These are phyloP conservation scores for Pangasius mekongensis DNA, from an alignment of 2,797 vertebrate species.

Conservation along the genomic window DNA sequence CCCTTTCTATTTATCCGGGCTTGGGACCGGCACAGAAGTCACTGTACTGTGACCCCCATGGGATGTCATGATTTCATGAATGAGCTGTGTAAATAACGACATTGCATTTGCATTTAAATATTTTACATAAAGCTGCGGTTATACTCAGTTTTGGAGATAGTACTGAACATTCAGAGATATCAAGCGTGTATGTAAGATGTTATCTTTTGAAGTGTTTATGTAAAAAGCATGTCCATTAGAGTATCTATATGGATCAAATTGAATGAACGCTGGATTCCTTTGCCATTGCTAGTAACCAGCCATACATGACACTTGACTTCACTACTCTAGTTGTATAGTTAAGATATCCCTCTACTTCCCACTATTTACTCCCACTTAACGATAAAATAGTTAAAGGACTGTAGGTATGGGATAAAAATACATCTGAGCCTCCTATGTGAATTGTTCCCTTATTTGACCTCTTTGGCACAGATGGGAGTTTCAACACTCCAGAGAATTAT, in stretches of 20 bases:
- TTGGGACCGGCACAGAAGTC: too few relatives aligned
- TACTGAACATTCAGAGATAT: neutral
- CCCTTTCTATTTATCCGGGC: too few relatives aligned
- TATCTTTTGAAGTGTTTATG: neutral
- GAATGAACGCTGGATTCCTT: neutral
- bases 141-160: neutral
- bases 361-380: neutral
- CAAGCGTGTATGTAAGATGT: neutral
- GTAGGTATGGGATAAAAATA: slow-evolving; percentile 9
- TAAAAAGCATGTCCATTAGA: neutral
- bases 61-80: too few relatives aligned
- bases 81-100: neutral
- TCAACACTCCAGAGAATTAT: slow-evolving; percentile 12
- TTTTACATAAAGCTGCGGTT: neutral
- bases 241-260: neutral
- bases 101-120: neutral
- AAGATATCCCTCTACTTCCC: neutral
- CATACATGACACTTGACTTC: neutral
- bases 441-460: slow-evolving; percentile 37
- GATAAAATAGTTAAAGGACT: neutral
- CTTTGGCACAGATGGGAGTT: neutral
- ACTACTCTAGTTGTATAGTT: neutral
- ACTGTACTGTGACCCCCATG: too few relatives aligned
- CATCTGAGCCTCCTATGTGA: slow-evolving; percentile 15
- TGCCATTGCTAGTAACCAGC: neutral